Conservation (phyloP, 37 sponge, comb jelly and placozoan genomes). For the Halichondria panicea region DNA sequence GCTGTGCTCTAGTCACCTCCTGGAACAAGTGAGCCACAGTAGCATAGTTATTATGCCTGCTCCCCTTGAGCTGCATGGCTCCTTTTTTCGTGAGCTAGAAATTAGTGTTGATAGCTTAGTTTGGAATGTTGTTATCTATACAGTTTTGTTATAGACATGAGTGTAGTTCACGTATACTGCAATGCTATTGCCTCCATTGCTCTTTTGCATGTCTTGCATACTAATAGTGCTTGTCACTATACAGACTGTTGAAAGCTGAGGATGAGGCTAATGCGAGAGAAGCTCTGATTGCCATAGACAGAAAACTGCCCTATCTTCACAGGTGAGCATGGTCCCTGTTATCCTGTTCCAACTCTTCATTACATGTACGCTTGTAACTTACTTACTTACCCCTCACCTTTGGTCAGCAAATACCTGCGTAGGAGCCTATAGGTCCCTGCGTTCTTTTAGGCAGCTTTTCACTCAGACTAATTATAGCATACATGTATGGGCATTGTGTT, state of each 20-base stretch:
- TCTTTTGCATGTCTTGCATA: too few species aligned
- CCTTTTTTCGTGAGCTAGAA: too few species aligned
- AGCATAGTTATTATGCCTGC: too few species aligned
- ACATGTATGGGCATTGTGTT: background rate
- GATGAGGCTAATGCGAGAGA: slow-evolving; percentile 28
- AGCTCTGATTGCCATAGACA: slow-evolving; percentile 37
- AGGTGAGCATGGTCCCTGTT: slow-evolving; percentile 40
- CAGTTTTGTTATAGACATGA: too few species aligned
- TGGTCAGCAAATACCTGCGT: too few species aligned
- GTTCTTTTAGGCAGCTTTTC: background rate
- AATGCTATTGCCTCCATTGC: too few species aligned
- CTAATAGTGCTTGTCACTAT: background rate
- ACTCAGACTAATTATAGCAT: background rate
- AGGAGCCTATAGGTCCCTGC: background rate
- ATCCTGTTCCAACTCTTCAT: background rate
- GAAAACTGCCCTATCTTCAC: slow-evolving; percentile 56
- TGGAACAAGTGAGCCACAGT: slow-evolving; percentile 80
- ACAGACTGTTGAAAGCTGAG: slow-evolving; percentile 43
- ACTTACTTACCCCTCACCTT: too few species aligned
- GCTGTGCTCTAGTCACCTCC: slow-evolving; percentile 60
- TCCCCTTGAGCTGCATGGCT: too few species aligned
- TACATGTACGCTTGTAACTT: background rate
- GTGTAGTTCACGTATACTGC: too few species aligned
- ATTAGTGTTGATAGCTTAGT: too few species aligned
- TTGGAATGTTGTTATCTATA: too few species aligned